Evolutionary conservation across 2,888 invertebrate genomes (phyloP).

Genomic region (Diloba caeruleocephala): DNA sequence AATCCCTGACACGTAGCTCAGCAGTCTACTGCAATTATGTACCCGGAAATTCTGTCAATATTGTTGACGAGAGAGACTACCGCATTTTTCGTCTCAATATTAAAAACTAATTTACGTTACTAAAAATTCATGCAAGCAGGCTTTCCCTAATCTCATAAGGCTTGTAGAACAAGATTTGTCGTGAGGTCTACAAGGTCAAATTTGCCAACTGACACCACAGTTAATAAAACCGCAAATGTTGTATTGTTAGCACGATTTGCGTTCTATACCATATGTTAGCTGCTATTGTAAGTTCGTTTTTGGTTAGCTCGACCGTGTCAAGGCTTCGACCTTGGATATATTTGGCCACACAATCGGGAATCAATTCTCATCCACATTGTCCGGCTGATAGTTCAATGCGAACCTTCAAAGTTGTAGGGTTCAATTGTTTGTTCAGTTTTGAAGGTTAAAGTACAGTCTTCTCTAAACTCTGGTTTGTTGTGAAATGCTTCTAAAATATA

Average conservation of each 20-base stretch:
- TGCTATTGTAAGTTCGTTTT: constrained; percentile 66
- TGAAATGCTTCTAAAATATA: too few relatives aligned
- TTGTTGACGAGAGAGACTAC: constrained; percentile 3
- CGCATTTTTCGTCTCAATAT: constrained; percentile 4
- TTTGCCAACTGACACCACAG: constrained; percentile 39
- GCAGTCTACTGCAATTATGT: too few relatives aligned
- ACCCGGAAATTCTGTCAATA: constrained; percentile 3
- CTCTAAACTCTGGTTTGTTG: too few relatives aligned
- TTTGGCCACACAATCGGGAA: constrained; percentile 68
- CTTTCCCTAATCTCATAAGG: constrained; percentile 31
- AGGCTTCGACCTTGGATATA: constrained; percentile 70
- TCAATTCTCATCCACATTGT: constrained; percentile 60
- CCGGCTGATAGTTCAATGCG: constrained; percentile 28
- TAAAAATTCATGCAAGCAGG: constrained; percentile 30
- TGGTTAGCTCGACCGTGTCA: constrained; percentile 68
- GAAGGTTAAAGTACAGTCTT: constrained; percentile 39
- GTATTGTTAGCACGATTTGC: constrained; percentile 47
- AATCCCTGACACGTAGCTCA: too few relatives aligned
- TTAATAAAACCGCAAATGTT: constrained; percentile 50
- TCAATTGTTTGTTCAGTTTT: too few relatives aligned
- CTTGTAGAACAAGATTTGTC: constrained; percentile 39
- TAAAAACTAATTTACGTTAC: constrained; percentile 19
- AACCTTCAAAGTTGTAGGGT: constrained; percentile 27
- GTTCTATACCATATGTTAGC: constrained; percentile 45
- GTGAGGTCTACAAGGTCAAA: constrained; percentile 47